Conservation (phyloP, 2,113 vertebrate species). For the Microcebus griseorufus region DNA sequence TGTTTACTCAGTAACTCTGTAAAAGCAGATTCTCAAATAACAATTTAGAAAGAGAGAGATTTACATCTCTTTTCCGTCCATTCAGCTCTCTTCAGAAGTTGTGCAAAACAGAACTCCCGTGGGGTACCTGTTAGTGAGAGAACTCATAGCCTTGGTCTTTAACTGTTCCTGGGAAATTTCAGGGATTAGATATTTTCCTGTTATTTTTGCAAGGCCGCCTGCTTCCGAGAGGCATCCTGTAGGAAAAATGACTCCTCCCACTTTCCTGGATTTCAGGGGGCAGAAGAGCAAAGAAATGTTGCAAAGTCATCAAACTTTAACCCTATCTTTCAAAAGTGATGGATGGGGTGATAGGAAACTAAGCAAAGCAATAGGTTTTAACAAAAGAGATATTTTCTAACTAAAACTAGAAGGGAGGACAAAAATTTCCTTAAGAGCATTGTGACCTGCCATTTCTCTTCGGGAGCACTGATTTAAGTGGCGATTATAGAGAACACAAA, state of each 20-base stretch:
- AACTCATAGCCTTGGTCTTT: no score
- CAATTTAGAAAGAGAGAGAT: no score
- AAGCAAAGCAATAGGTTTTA: background rate
- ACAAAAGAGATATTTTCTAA: background rate
- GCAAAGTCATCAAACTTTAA: background rate
- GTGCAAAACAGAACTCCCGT: no score
- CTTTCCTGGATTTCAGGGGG: background rate
- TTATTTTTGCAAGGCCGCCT: no score
- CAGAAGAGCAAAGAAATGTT: background rate
- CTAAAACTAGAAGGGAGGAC: background rate
- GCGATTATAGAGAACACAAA: background rate
- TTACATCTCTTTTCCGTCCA: no score
- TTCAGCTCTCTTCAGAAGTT: no score
- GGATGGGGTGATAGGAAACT: background rate
- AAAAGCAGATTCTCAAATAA: no score
- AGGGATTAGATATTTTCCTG: no score
- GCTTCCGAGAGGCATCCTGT: no score
- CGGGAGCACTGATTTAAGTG: background rate
- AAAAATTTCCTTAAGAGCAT: background rate
- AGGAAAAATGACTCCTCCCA: background rate
- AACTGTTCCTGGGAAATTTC: no score
- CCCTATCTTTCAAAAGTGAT: background rate
- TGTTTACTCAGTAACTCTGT: no score
- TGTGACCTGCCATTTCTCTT: background rate
- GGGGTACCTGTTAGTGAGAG: no score